phyloP scores from a whole-genome alignment of 2,888 invertebrate genomes.

The Dichetophora obliterata region DNA sequence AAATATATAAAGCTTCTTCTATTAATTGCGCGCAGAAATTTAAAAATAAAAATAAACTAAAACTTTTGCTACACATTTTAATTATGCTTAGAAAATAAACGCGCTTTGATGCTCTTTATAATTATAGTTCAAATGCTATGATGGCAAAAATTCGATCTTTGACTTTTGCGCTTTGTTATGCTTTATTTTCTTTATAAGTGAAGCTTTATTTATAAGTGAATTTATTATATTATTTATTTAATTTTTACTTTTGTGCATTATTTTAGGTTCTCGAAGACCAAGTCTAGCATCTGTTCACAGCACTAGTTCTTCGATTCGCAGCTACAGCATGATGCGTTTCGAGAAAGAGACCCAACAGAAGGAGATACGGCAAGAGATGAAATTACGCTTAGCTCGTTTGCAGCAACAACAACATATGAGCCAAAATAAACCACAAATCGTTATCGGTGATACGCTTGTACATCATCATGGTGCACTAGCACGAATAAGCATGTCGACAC shows the following conservation, averaged over 20 bases:
- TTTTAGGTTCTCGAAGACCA: slow-evolving; percentile 87
- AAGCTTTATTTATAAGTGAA: neutral
- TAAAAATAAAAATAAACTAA: neutral
- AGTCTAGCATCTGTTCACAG: slow-evolving; percentile 89
- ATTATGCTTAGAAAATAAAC: neutral
- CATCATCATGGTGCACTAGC: slow-evolving; percentile 55
- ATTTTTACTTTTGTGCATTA: neutral
- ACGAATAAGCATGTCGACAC: slow-evolving; percentile 71
- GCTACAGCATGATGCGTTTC: slow-evolving; percentile 84
- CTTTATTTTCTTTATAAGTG: neutral
- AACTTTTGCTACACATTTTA: neutral
- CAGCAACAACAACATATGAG: slow-evolving; percentile 73
- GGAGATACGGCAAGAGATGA: slow-evolving; percentile 82
- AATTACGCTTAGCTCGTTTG: slow-evolving; percentile 80
- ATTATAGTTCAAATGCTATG: neutral
- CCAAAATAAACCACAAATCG: slow-evolving; percentile 71
- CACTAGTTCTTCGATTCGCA: slow-evolving; percentile 84
- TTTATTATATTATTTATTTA: neutral
- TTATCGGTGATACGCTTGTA: slow-evolving; percentile 70
- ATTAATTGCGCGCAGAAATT: too few species aligned
- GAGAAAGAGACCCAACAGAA: slow-evolving; percentile 86
- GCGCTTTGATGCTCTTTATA: neutral
- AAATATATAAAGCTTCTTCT: neutral
- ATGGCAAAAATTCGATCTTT: neutral
- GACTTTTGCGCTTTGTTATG: neutral